phyloP scores from a whole-genome alignment of 2,113 vertebrate genomes.

The Lycaon pictus region DNA sequence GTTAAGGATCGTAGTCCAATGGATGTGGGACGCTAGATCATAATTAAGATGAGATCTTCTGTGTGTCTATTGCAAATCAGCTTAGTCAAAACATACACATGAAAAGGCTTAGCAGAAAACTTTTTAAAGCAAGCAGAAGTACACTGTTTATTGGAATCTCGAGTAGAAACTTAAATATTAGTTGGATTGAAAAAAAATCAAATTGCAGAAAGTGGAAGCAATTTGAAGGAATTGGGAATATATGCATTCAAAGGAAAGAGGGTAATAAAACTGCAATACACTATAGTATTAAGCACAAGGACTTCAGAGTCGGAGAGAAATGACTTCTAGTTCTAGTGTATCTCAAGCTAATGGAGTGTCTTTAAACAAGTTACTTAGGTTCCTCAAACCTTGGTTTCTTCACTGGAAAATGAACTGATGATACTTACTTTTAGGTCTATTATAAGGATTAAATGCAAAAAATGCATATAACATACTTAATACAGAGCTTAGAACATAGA shows the following conservation, averaged over 20 bases:
- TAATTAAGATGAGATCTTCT: not conserved
- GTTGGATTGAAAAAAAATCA: slow-evolving; percentile 2
- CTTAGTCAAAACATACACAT: not conserved
- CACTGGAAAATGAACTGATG: not conserved
- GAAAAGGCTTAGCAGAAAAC: not conserved
- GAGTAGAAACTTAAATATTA: slow-evolving; percentile 26
- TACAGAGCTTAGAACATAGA: not conserved
- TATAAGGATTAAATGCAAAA: slow-evolving; percentile 28
- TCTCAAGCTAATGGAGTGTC: not conserved
- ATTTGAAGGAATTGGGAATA: not conserved
- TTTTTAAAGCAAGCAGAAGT: not conserved
- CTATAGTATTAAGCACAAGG: not conserved
- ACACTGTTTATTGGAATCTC: not conserved
- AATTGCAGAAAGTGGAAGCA: not conserved
- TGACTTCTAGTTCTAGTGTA: not conserved
- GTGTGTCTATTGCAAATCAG: not conserved
- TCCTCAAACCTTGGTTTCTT: slow-evolving; percentile 39
- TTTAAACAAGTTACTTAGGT: slow-evolving; percentile 9
- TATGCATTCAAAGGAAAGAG: not conserved
- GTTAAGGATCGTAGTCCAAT: not conserved
- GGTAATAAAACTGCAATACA: not conserved
- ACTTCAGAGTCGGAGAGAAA: not conserved
- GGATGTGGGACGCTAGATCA: not conserved
- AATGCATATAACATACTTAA: not conserved
- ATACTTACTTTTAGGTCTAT: not conserved